Evolutionary conservation across 2,888 invertebrate species (phyloP).

Genomic region (Meliscaeva auricollis): DNA sequence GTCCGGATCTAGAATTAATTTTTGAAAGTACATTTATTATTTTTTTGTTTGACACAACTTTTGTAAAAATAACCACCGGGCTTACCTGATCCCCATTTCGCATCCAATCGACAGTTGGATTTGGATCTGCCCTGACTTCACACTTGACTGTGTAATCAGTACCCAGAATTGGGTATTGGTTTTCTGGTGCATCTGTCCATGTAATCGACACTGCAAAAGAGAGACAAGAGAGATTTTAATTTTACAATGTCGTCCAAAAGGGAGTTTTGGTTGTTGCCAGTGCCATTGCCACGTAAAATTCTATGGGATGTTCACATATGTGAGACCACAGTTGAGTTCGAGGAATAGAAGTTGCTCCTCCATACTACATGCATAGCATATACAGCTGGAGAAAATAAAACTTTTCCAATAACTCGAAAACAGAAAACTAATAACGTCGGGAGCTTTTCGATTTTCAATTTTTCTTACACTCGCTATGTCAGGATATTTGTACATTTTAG

Average conservation of each 20-base stretch:
- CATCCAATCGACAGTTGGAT: constrained; percentile 94
- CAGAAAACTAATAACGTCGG: constrained; percentile 69
- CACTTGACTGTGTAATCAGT: constrained; percentile 92
- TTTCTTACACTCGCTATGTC: neutral
- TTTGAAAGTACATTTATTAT: neutral
- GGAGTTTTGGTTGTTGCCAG: neutral
- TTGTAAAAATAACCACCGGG: neutral
- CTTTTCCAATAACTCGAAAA: constrained; percentile 71
- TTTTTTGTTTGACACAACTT: constrained; percentile 19
- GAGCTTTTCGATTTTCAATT: constrained; percentile 68
- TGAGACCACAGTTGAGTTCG: constrained; percentile 41
- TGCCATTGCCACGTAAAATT: constrained; percentile 16
- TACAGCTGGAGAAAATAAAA: constrained; percentile 43
- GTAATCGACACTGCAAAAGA: constrained; percentile 90
- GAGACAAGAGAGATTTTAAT: constrained; percentile 33
- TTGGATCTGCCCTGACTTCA: constrained; percentile 93
- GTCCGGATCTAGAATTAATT: constrained; percentile 86
- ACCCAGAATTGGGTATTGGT: constrained; percentile 92
- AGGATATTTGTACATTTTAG: neutral
- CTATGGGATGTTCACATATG: constrained; percentile 30
- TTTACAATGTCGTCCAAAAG: constrained; percentile 40
- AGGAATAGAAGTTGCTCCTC: constrained; percentile 40
- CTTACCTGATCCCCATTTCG: constrained; percentile 89
- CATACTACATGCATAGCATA: neutral
- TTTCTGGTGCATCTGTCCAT: constrained; percentile 93